Conservation (phyloP, 2,888 invertebrate species). For the Polydrusus tereticollis region DNA sequence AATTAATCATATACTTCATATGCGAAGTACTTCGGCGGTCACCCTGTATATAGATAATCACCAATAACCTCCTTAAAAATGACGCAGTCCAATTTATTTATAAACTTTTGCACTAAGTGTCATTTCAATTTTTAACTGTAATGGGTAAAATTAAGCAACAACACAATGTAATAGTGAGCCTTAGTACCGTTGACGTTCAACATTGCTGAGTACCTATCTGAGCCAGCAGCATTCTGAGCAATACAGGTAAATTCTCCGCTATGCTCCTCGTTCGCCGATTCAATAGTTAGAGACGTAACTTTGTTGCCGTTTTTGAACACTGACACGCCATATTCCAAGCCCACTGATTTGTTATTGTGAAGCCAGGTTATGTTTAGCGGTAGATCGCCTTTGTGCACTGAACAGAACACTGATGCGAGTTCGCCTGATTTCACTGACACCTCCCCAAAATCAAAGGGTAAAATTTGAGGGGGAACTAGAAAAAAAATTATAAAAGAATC, state of each 20-base stretch:
- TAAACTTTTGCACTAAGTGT: too few species aligned
- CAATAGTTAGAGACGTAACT: conserved; percentile 78
- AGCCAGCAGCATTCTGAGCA: conserved; percentile 78
- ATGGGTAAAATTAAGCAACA: neutral
- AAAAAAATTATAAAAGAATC: too few species aligned
- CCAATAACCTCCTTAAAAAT: neutral
- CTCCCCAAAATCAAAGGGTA: conserved; percentile 66
- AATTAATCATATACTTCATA: too few species aligned
- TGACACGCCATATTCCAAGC: conserved; percentile 57
- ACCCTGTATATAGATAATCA: too few species aligned
- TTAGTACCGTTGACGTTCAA: conserved; percentile 80
- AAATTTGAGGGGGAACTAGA: conserved; percentile 41
- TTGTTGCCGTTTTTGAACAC: conserved; percentile 67
- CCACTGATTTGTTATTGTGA: conserved; percentile 74
- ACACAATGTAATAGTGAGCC: neutral
- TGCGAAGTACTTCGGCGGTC: too few species aligned
- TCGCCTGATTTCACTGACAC: conserved; percentile 79
- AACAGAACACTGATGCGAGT: conserved; percentile 77
- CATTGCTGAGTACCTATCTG: conserved; percentile 73
- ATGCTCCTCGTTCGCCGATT: conserved; percentile 78
- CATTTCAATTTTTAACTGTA: too few species aligned
- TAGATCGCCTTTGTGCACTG: conserved; percentile 80
- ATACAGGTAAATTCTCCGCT: conserved; percentile 82
- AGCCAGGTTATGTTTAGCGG: conserved; percentile 82
- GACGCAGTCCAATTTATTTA: too few species aligned